Conservation (phyloP, 2,888 invertebrate species). For the Cosmorhoe ocellata region DNA sequence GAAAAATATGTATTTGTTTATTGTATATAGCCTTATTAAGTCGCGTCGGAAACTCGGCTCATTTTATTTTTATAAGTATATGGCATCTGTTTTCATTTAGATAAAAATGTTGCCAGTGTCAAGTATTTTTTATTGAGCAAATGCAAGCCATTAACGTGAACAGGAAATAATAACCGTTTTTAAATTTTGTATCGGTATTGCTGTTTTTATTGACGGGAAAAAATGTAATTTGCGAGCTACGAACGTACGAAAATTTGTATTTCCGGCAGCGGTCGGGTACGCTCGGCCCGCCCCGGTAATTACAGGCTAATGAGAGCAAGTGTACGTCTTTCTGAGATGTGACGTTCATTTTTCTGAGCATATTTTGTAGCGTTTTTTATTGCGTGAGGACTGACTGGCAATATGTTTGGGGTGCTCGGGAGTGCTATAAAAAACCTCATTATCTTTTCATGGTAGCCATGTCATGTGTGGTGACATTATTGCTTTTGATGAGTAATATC, state of each 20-base stretch:
- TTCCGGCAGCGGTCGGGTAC: conserved; percentile 59
- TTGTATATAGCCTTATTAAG: conserved; percentile 39
- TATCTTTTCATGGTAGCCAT: conserved; percentile 50
- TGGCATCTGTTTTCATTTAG: no score
- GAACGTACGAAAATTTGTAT: conserved; percentile 77
- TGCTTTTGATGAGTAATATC: conserved; percentile 39
- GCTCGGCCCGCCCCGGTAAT: conserved; percentile 57
- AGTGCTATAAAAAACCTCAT: conserved; percentile 51
- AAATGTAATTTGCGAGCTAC: conserved; percentile 71
- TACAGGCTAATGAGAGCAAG: conserved; percentile 77
- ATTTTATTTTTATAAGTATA: no score
- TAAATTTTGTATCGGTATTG: conserved; percentile 72
- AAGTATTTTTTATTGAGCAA: no score
- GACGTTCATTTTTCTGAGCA: conserved; percentile 52
- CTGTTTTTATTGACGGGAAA: conserved; percentile 70
- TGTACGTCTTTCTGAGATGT: conserved; percentile 47
- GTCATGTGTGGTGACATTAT: conserved; percentile 42
- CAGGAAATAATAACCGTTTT: conserved; percentile 80
- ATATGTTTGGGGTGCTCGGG: conserved; percentile 47
- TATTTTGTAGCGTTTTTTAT: conserved; percentile 63
- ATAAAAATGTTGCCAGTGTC: no score
- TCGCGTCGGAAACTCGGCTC: no score
- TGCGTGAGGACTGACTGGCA: conserved; percentile 58
- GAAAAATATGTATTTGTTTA: conserved; percentile 53
- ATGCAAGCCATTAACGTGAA: conserved; percentile 79